These are phyloP conservation scores for Leptoteleia sp. DNA, from an alignment of 1,140 invertebrate species.

Conservation along the genomic window DNA sequence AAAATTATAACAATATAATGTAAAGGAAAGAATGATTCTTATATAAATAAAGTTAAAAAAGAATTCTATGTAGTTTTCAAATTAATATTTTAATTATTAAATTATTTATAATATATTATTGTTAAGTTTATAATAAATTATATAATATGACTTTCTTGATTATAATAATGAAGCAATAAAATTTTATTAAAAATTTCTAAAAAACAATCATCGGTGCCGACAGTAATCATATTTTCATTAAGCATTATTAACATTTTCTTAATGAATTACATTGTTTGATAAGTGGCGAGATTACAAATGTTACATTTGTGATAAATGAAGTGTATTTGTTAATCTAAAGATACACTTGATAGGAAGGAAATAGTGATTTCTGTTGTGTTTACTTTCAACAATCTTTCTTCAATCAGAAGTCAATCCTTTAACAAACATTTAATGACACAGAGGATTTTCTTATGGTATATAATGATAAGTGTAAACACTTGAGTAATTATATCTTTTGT, in stretches of 20 bases:
- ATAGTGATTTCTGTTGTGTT: slow-evolving; percentile 5
- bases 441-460: slow-evolving; percentile 17
- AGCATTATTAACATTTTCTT: not conserved
- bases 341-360: slow-evolving; percentile 12
- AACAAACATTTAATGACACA: slow-evolving; percentile 5
- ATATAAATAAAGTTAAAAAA: too few relatives aligned
- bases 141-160: too few relatives aligned
- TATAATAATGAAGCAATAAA: too few relatives aligned
- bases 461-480: slow-evolving; percentile 20
- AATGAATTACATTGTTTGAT: not conserved
- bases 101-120: too few relatives aligned
- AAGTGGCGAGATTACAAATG: not conserved
- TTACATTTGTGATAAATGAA: slow-evolving; percentile 16
- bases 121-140: too few relatives aligned
- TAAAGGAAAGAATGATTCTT: too few relatives aligned
- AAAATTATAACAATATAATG: too few relatives aligned
- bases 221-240: too few relatives aligned
- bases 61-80: too few relatives aligned
- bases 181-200: too few relatives aligned
- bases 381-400: slow-evolving; percentile 25
- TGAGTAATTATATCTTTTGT: slow-evolving; percentile 15
- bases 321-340: slow-evolving; percentile 16
- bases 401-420: slow-evolving; percentile 28
- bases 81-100: too few relatives aligned
- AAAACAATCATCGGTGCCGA: too few relatives aligned